phyloP scores from a whole-genome alignment of 2,888 invertebrate genomes.

The Notocelia uddmanniana region DNA sequence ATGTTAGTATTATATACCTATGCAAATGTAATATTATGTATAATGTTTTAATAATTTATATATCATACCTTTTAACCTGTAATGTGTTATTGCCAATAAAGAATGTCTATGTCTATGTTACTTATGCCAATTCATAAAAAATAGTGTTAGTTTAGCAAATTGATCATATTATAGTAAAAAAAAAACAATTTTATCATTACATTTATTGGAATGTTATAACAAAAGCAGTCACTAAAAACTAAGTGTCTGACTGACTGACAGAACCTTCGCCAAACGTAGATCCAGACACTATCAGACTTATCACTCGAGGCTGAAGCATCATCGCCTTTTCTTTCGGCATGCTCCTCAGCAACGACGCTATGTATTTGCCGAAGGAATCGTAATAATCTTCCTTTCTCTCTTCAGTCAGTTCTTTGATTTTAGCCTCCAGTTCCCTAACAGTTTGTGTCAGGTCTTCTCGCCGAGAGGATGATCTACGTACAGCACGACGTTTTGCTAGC shows the following conservation, averaged over 20 bases:
- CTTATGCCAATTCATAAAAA: too few relatives aligned
- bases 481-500: constrained; percentile 1
- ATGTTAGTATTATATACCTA: too few relatives aligned
- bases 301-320: constrained; percentile 58
- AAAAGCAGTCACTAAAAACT: neutral
- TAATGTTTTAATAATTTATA: too few relatives aligned
- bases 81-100: too few relatives aligned
- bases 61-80: too few relatives aligned
- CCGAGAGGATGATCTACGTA: neutral
- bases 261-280: constrained; percentile 27
- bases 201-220: constrained; percentile 29
- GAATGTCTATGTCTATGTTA: too few relatives aligned
- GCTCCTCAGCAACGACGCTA: constrained; percentile 59
- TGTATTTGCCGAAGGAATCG: constrained; percentile 64
- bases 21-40: too few relatives aligned
- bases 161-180: too few relatives aligned
- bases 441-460: constrained; percentile 23
- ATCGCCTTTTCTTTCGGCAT: constrained; percentile 58
- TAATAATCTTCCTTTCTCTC: constrained; percentile 53
- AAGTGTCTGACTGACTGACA: constrained; percentile 32
- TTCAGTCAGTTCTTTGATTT: constrained; percentile 29
- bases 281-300: constrained; percentile 42
- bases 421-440: constrained; percentile 29
- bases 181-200: neutral
- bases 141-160: too few relatives aligned